A percentile compares a stretch with the other conserved stretches of the same genome.
Evolutionary conservation across 2,113 vertebrate genomes (phyloP).

Genomic region (Dipodomys spectabilis): DNA sequence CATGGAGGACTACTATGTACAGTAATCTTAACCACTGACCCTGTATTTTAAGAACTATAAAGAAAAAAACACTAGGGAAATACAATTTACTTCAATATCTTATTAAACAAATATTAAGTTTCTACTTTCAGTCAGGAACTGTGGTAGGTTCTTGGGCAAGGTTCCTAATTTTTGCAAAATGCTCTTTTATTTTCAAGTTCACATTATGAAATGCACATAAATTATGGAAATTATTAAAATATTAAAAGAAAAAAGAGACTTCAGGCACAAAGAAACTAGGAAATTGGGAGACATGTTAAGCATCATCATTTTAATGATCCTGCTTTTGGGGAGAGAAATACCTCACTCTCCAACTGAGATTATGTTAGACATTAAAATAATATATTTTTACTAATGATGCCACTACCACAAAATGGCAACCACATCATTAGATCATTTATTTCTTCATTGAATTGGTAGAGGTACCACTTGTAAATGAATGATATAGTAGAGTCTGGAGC

Average conservation of each 20-base stretch:
- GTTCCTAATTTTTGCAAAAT: background rate
- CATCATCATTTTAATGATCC: background rate
- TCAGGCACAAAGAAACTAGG: slow-evolving; percentile 20
- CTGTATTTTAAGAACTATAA: slow-evolving; percentile 25
- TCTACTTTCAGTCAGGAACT: background rate
- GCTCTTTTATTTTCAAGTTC: slow-evolving; percentile 13
- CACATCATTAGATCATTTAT: background rate
- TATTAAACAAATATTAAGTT: slow-evolving; percentile 49
- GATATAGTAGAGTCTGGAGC: background rate
- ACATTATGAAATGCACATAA: slow-evolving; percentile 33
- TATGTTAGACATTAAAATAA: slow-evolving; percentile 39
- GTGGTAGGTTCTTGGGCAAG: background rate
- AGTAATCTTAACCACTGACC: background rate
- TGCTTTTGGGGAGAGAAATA: background rate
- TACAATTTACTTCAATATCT: background rate
- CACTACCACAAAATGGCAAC: background rate
- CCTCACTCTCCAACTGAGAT: background rate
- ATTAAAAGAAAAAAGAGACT: background rate
- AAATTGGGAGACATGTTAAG: slow-evolving; percentile 25
- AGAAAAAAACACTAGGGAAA: background rate
- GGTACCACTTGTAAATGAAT: slow-evolving; percentile 14
- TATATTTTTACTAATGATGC: slow-evolving; percentile 5
- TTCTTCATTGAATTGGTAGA: slow-evolving; percentile 26
- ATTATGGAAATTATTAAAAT: slow-evolving; percentile 45
- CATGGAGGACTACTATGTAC: background rate